A percentile compares a stretch with the other conserved stretches of the same genome.
phyloP scores from a whole-genome alignment of 2,113 vertebrate genomes.

The Ondatra zibethicus region DNA sequence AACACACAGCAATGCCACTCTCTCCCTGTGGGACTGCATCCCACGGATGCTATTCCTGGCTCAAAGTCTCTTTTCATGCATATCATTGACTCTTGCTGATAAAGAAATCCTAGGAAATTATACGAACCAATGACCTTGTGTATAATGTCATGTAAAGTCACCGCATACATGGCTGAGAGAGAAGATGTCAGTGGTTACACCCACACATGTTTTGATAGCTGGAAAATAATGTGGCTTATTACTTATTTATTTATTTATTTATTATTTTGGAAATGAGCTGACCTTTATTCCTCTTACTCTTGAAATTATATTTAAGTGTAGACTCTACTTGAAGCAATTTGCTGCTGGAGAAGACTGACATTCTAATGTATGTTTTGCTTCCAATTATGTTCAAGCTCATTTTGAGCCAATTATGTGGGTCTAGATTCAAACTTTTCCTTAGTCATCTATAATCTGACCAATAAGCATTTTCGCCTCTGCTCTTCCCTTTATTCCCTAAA shows the following conservation, averaged over 20 bases:
- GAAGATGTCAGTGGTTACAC: background rate
- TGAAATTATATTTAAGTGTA: slow-evolving; percentile 62
- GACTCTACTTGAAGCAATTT: slow-evolving; percentile 65
- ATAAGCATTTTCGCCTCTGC: background rate
- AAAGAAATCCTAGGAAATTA: background rate
- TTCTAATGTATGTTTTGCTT: slow-evolving; percentile 57
- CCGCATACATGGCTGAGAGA: background rate
- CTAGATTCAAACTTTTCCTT: slow-evolving; percentile 50
- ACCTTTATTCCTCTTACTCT: slow-evolving; percentile 58
- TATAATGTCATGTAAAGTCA: background rate
- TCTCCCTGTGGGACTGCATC: background rate
- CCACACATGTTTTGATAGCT: background rate
- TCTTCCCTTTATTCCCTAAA: slow-evolving; percentile 9
- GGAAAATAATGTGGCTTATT: background rate
- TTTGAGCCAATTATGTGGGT: slow-evolving; percentile 57
- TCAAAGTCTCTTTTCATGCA: background rate
- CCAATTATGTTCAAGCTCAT: slow-evolving; percentile 64
- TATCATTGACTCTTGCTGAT: background rate
- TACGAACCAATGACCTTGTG: background rate
- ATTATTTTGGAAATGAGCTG: slow-evolving; percentile 34
- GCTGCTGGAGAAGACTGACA: slow-evolving; percentile 18
- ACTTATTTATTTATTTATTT: background rate
- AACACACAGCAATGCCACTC: background rate
- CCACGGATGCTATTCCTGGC: background rate
- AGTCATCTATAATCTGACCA: slow-evolving; percentile 55